These are phyloP conservation scores for Aromia moschata DNA, from an alignment of 2,888 invertebrate genomes.

Conservation along the genomic window DNA sequence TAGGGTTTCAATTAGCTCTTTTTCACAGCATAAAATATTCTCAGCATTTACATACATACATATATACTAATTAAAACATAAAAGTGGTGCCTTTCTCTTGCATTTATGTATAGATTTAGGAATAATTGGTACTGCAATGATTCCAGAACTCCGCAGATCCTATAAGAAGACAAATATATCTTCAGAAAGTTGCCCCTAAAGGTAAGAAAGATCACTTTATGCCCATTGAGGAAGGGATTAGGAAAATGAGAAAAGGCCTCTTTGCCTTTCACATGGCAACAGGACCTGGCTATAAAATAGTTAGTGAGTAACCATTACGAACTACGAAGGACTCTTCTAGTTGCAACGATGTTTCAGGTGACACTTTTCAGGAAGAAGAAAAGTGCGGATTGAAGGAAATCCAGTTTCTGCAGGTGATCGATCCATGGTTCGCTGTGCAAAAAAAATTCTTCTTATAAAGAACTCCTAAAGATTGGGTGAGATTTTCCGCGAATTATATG, in stretches of 20 bases:
- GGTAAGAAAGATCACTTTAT: constrained; percentile 69
- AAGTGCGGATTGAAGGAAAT: constrained; percentile 79
- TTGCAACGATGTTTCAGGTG: constrained; percentile 67
- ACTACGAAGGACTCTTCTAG: background rate
- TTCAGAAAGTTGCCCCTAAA: constrained; percentile 71
- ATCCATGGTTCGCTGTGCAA: constrained; percentile 72
- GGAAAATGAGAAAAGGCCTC: constrained; percentile 69
- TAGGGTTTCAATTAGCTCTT: no score
- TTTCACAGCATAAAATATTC: no score
- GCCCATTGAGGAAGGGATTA: constrained; percentile 71
- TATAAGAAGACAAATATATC: constrained; percentile 70
- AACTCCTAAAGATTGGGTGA: constrained; percentile 72
- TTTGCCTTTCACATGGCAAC: constrained; percentile 80
- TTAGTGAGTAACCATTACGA: constrained; percentile 59
- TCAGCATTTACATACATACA: no score
- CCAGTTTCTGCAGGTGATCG: constrained; percentile 68
- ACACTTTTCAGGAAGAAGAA: constrained; percentile 75
- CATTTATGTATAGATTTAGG: no score
- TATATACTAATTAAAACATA: no score
- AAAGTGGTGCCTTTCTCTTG: no score
- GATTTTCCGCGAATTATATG: no score
- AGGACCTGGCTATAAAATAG: constrained; percentile 75
- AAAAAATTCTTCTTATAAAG: constrained; percentile 71
- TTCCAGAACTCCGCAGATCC: constrained; percentile 73
- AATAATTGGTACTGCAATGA: no score